Base-by-base conservation (phyloP, 2,113 vertebrate genomes). In the Xiphophorus maculatus region DNA sequence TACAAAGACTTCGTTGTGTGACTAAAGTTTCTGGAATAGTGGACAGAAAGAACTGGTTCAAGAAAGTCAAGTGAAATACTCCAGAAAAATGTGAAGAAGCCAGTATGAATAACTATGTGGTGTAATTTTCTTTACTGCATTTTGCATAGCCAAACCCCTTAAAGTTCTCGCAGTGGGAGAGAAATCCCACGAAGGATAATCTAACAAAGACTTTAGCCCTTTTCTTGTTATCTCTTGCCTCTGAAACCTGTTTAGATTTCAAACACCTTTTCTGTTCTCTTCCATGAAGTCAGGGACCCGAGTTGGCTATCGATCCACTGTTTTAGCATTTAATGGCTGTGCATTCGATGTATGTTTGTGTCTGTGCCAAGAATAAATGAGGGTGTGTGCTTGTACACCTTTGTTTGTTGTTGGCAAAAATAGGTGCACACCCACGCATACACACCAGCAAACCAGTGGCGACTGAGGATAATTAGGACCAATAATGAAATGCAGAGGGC, bases 391-490 rank as follows among this genome's bases (percentile, higher is more conserved):
- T 66, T 30, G 27, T 71, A 70, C 72, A 68, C 75, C 86, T 88
- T 87, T 86, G 85, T 86, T 85, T 87, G 67, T 58, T 87, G 84
- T 77, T 77, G 66, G 61, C 58, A 66, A 74, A 80, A 84, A 76
- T 62, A 73, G 76, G 48, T 71, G 19, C 32, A 37, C 61, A 58
- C 72, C 75, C 40, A 68, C 30, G 85, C 58, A 72, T 58, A 69
- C 35, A 72, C 33, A 80, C 69, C 67, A 69, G 85, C 73, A 71
- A 77, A 77, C 84, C 79, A 76, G 40, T 69, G 73, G 88, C 89
- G 85, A 90, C 88, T 88, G 82, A 85, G 80, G 83, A 84, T 93
- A 92, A 93, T 92, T 92, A 90, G 88, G 86, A 88, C 71, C 84
- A 77, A 80, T 91, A 91, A 92, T 92, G 83, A 91, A 87, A 92